A percentile compares a stretch with the other conserved stretches of the same genome.
These are phyloP conservation scores for Melanotaenia pygmaea DNA, from an alignment of 2,797 vertebrate species.

Conservation along the genomic window DNA sequence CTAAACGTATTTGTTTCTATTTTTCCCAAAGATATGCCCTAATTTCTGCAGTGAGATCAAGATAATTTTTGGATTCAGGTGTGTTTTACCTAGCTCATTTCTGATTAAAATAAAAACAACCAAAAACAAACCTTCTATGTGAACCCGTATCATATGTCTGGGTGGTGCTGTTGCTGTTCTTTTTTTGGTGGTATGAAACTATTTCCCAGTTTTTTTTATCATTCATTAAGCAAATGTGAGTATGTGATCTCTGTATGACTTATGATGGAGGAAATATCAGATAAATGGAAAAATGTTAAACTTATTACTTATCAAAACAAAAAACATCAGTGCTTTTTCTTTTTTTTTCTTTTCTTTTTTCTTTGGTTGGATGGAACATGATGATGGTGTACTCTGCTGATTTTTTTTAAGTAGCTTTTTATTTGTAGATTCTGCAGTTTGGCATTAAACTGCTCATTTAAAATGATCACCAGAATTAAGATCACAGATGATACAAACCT, in stretches of 20 bases:
- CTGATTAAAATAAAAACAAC: not conserved
- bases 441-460: not conserved
- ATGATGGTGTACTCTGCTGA: too few relatives aligned
- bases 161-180: not conserved
- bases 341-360: too few relatives aligned
- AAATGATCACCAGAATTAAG: not conserved
- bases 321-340: too few relatives aligned
- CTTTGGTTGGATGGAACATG: too few relatives aligned
- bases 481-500: not conserved
- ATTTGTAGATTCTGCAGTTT: not conserved
- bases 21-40: too few relatives aligned
- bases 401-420: not conserved
- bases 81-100: not conserved
- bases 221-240: not conserved
- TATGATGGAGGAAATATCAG: not conserved
- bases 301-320: too few relatives aligned
- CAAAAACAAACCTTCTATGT: not conserved
- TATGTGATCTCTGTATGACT: not conserved
- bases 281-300: too few relatives aligned
- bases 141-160: not conserved
- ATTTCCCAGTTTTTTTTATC: too few relatives aligned
- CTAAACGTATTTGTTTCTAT: too few relatives aligned
- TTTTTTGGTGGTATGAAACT: not conserved
- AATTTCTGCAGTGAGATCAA: not conserved
- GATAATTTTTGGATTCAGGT: not conserved